phyloP scores from a whole-genome alignment of 1,140 invertebrate species.

The Catajapyx aquilonaris region DNA sequence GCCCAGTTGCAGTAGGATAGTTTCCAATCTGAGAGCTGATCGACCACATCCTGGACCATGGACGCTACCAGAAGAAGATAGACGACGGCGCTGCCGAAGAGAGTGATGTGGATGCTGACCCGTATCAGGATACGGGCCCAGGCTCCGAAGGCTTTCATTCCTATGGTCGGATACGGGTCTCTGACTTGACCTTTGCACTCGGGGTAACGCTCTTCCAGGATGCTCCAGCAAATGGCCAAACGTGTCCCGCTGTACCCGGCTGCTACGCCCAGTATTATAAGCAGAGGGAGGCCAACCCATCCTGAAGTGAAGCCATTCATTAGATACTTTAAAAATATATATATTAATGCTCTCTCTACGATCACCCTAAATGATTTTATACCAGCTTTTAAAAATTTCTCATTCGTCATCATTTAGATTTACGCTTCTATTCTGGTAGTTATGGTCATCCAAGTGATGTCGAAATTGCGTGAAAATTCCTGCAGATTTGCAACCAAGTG shows the following conservation, averaged over 20 bases:
- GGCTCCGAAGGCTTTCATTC: conserved; percentile 31
- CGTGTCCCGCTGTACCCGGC: conserved; percentile 36
- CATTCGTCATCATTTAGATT: no score
- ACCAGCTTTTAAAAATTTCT: no score
- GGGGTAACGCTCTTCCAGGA: conserved; percentile 40
- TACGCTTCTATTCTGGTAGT: no score
- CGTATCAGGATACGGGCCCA: conserved; percentile 26
- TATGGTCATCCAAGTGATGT: no score
- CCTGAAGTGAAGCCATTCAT: no score
- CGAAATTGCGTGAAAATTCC: no score
- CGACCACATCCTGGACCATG: conserved; percentile 30
- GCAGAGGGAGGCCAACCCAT: no score
- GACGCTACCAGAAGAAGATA: conserved; percentile 43
- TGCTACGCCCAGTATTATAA: no score
- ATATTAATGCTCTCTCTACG: no score
- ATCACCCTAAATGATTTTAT: no score
- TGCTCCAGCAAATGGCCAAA: conserved; percentile 42
- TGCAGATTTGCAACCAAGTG: no score
- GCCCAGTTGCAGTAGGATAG: conserved; percentile 31
- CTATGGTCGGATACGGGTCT: conserved; percentile 46
- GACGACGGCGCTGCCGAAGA: conserved; percentile 45
- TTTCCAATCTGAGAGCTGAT: not conserved
- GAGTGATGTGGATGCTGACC: conserved; percentile 31
- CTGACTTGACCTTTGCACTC: conserved; percentile 31
- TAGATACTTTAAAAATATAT: no score